Percentiles rank a stretch among this genome's conserved stretches.
phyloP scores from a whole-genome alignment of 1,140 invertebrate species.

The Tetramorium simillimum region DNA sequence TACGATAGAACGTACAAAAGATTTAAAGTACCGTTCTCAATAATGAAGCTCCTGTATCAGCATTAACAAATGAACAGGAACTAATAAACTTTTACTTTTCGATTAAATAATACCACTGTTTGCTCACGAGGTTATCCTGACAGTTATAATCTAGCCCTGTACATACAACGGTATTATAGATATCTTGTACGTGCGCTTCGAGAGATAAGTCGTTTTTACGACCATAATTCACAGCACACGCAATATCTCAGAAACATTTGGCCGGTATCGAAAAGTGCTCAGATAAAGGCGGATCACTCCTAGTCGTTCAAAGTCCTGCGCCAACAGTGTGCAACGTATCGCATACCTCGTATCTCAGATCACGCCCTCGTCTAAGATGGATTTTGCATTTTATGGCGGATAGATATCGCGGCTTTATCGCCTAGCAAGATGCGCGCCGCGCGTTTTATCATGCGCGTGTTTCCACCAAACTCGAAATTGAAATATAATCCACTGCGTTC shows the following conservation, averaged over 20 bases:
- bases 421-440: not conserved
- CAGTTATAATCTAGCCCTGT: not conserved
- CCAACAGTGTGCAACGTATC: conserved; percentile 22
- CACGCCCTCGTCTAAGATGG: conserved; percentile 37
- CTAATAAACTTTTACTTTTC: not conserved
- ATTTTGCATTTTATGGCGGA: conserved; percentile 54
- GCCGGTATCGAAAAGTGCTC: conserved; percentile 51
- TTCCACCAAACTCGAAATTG: conserved; percentile 51
- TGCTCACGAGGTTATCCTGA: not conserved
- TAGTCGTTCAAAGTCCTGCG: not conserved
- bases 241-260: conserved; percentile 48
- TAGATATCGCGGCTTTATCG: conserved; percentile 55
- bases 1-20: not conserved
- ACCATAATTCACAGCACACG: conserved; percentile 33
- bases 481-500: conserved; percentile 57
- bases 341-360: conserved; percentile 24
- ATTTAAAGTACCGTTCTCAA: not conserved
- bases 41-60: not conserved
- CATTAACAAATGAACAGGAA: not conserved
- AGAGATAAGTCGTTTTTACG: conserved; percentile 38
- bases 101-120: not conserved
- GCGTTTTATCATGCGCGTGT: conserved; percentile 38
- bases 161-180: not conserved
- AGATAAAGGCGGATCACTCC: conserved; percentile 47
- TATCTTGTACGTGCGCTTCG: conserved; percentile 1